Evolutionary conservation across 2,888 invertebrate species (phyloP), one percentile per base, ranked within the genome.

Genomic region (Scrobipalpa atriplicella): DNA sequence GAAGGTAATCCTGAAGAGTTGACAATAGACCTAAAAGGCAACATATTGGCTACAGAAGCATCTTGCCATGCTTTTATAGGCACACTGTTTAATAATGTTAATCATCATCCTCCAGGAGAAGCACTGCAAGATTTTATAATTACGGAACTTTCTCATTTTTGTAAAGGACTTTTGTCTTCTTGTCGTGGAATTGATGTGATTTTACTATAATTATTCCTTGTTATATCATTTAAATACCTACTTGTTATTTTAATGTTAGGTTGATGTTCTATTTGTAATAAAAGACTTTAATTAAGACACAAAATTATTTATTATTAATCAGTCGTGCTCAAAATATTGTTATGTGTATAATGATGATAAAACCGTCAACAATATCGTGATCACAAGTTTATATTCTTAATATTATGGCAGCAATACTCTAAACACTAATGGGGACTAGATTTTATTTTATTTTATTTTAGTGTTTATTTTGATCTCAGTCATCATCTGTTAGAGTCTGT

Each of bases 261-360:
- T 64, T 68, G 5, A 43, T 63, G 13, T 63, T 38, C 11, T 38
- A 13, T 64, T 71, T 70, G 19, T 58, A 62, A 67, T 66, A 66
- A 67, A 68, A 60, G 13, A 52, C 8, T 41, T 43, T 43, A 41
- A 41, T 16, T 54, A 36, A 36, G 18, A 39, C 43, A 54, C 38
- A 58, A 74, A 79, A 81, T 79, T 78, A 79, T 82, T 82, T 83
- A 78, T 81, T 83, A 66, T 67, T 69, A 71, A 70, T 68, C 54
- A 80, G 82, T 92, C 92, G 92, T 92, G 92, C 82, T 84, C 86
- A 86, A 86, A 90, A 91, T 92, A 87, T 80, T 85, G 84, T 77
- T 67, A 65, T 29, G 29, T 29, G 5, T 29, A 3, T 29, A n/a
- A n/a, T n/a, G 29, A 29, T 29, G 29, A 29, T 68, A 39, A n/a